phyloP scores from a whole-genome alignment of 2,113 vertebrate genomes.

The Rattus rattus region DNA sequence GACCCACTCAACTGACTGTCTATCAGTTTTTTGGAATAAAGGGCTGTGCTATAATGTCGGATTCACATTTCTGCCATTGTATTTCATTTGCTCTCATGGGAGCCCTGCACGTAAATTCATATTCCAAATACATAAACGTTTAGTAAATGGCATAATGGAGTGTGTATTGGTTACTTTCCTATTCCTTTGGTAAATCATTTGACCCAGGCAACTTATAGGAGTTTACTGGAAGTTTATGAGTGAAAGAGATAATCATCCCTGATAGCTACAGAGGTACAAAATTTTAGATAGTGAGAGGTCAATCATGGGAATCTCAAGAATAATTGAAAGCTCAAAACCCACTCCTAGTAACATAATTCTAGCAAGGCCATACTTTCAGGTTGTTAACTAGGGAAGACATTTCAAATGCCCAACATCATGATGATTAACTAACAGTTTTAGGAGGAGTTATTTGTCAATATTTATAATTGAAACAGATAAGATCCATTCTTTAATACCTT shows the following conservation, averaged over 20 bases:
- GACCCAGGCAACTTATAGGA: background rate
- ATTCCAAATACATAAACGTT: background rate
- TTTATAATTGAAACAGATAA: background rate
- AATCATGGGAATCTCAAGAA: background rate
- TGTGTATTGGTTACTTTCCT: background rate
- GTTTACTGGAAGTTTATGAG: background rate
- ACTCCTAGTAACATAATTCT: no score
- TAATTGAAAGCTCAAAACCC: background rate
- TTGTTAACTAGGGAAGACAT: background rate
- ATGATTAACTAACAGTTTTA: background rate
- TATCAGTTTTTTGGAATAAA: background rate
- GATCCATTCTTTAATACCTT: background rate
- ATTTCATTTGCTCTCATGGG: background rate
- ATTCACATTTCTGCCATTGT: background rate
- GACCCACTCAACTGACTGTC: background rate
- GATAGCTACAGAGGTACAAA: background rate
- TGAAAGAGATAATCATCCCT: background rate
- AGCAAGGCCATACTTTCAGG: background rate
- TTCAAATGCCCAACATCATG: background rate
- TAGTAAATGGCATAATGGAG: background rate
- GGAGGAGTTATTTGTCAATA: background rate
- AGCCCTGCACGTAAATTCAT: background rate
- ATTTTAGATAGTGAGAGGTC: background rate
- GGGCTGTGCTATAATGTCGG: rapidly evolving
- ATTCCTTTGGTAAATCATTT: background rate